These are phyloP conservation scores for Zingel zingel DNA, from an alignment of 2,113 vertebrate species.

Conservation along the genomic window DNA sequence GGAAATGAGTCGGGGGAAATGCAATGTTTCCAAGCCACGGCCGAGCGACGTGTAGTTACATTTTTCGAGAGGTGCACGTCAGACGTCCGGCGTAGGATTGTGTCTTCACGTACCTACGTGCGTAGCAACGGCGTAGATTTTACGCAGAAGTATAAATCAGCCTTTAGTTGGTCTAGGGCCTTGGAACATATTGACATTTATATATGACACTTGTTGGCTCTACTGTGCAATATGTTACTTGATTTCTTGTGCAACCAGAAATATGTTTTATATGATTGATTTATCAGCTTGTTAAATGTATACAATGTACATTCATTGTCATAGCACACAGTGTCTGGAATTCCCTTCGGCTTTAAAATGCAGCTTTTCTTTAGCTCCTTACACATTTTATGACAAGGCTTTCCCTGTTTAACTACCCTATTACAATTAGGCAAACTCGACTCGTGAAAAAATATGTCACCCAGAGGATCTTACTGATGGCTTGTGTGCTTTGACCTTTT, in stretches of 20 bases:
- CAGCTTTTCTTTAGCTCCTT: slow-evolving; percentile 8
- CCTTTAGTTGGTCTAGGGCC: background rate
- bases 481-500: slow-evolving; percentile 67
- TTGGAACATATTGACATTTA: too few species aligned
- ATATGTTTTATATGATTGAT: slow-evolving; percentile 18
- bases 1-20: too few species aligned
- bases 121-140: too few species aligned
- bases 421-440: slow-evolving; percentile 28
- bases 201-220: background rate
- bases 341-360: slow-evolving; percentile 32
- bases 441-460: slow-evolving; percentile 69
- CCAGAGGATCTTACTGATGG: slow-evolving; percentile 51
- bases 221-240: background rate
- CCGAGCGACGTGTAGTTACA: too few species aligned
- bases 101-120: too few species aligned
- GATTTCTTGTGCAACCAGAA: background rate
- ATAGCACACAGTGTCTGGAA: slow-evolving; percentile 12
- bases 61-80: too few species aligned
- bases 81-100: too few species aligned
- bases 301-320: slow-evolving; percentile 28
- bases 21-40: too few species aligned
- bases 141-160: too few species aligned
- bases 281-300: slow-evolving; percentile 52
- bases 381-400: slow-evolving; percentile 25
- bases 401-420: slow-evolving; percentile 35